A percentile compares a stretch with the other conserved stretches of the same genome.
Conservation (phyloP, 1,140 invertebrate species). For the Ectropis grisescens region DNA sequence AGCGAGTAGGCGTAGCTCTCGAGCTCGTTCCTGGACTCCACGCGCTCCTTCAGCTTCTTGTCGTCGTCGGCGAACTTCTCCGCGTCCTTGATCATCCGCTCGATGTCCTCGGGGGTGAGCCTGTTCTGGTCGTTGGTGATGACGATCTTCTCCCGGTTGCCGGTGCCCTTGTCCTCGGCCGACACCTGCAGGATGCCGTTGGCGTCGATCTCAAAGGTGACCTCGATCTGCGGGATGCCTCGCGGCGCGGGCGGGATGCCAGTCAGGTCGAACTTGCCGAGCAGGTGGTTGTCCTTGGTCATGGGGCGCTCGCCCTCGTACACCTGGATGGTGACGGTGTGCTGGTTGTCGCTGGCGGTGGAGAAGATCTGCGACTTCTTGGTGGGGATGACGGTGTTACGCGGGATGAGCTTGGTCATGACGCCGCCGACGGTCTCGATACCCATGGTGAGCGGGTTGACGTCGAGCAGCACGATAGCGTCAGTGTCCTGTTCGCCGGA, state of each 20-base stretch:
- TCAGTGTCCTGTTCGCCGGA: conserved; percentile 93
- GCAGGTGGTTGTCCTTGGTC: conserved; percentile 98
- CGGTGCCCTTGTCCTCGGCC: conserved; percentile 98
- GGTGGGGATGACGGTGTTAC: conserved; percentile 99
- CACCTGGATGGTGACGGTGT: conserved; percentile 97
- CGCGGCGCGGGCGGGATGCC: conserved; percentile 97
- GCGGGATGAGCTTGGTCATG: conserved; percentile 98
- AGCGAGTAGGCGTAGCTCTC: conserved; percentile 98
- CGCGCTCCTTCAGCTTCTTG: conserved; percentile 96
- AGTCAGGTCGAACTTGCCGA: conserved; percentile 98
- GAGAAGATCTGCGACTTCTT: conserved; percentile 99
- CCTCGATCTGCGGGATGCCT: conserved; percentile 99
- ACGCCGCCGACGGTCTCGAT: conserved; percentile 99
- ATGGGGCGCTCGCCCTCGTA: conserved; percentile 92
- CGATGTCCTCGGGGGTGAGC: conserved; percentile 97
- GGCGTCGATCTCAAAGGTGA: conserved; percentile 99
- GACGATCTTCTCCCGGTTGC: conserved; percentile 98
- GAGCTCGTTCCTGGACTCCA: conserved; percentile 95
- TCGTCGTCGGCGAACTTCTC: conserved; percentile 99
- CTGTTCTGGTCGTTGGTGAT: conserved; percentile 99
- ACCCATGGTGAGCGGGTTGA: conserved; percentile 98
- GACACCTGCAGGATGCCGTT: conserved; percentile 98
- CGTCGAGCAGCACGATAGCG: conserved; percentile 96
- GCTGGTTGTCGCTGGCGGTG: conserved; percentile 98
- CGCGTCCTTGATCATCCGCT: conserved; percentile 98